A percentile compares a stretch with the other conserved stretches of the same genome.
Evolutionary conservation across 2,888 invertebrate genomes (phyloP).

Genomic region (Tiliacea citrago): DNA sequence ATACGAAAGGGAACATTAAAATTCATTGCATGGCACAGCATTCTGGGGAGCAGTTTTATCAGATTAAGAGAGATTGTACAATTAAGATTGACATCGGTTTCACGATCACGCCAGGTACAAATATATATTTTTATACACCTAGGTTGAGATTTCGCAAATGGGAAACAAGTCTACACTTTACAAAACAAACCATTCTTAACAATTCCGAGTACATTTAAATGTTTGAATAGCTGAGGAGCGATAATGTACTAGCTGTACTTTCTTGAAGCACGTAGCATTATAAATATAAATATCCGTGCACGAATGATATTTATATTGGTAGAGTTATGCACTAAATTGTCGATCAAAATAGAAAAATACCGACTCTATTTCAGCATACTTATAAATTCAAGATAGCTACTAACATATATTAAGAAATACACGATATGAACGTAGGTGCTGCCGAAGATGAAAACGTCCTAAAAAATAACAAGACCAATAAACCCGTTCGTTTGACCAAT

Average conservation of each 20-base stretch:
- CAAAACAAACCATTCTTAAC: slow-evolving; percentile 32
- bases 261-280: slow-evolving; percentile 56
- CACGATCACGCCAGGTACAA: slow-evolving; percentile 49
- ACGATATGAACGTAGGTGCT: slow-evolving; percentile 11
- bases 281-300: slow-evolving; percentile 53
- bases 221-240: slow-evolving; percentile 38
- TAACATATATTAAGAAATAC: slow-evolving; percentile 8
- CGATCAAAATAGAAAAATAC: slow-evolving; percentile 48
- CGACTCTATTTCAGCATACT: slow-evolving; percentile 2
- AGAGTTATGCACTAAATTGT: slow-evolving; percentile 46
- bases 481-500: slow-evolving; percentile 45
- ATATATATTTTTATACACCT: slow-evolving; percentile 46
- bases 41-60: slow-evolving; percentile 56
- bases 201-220: slow-evolving; percentile 38
- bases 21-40: slow-evolving; percentile 54
- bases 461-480: slow-evolving; percentile 36
- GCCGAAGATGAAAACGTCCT: slow-evolving; percentile 18
- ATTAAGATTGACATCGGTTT: slow-evolving; percentile 66
- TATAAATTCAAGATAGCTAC: slow-evolving; percentile 1
- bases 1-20: slow-evolving; percentile 53
- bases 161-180: slow-evolving; percentile 34
- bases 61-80: slow-evolving; percentile 63
- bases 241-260: slow-evolving; percentile 37
- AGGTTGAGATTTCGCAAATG: slow-evolving; percentile 47
- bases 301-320: slow-evolving; percentile 49